Base-by-base conservation (phyloP, 2,888 invertebrate genomes). In the Diarsia mendica region DNA sequence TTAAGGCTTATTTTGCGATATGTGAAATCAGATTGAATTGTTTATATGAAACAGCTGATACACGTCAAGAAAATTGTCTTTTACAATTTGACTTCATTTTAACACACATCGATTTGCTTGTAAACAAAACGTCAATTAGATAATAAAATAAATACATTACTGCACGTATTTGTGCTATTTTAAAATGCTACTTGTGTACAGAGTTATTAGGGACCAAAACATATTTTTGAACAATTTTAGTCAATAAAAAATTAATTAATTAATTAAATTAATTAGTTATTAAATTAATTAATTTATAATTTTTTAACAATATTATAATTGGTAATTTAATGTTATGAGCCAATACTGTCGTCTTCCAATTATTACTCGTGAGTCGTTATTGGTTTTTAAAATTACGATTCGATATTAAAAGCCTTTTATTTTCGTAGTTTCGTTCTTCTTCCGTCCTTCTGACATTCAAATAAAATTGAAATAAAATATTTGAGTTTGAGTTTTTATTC, bases 71-170 rank as follows among this genome's bases (percentile, higher is more conserved):
- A 75, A 75, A 61, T 61, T 46, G n/a, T 23, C 33, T 63, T 46
- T 77, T 49, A 9, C 13, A 63, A n/a, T n/a, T 44, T 44, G 33
- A 55, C 51, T 67, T 18, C 9, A 20, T 53, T 53, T 28, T n/a
- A 39, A 72, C 44, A 48, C 0, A 13, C 66, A 61, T 82, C 53
- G 11, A 65, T 18, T 8, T 77, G 18, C 44, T 23, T 60, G 58
- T 60, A 49, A 71, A 83, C 53, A 77, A 44, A 23, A 53, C 11
- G 51, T 64, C 67, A 61, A 60, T 70, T 63, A 67, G n/a, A 63
- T 33, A 49, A 39, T 18, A 44, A 80, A 78, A 70, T 76, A 70
- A 66, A 70, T 82, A n/a, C 51, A 48, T 70, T 67, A 28, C 33
- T 6, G 3, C 39, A 9, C 48, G 44, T 3, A 63, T 51, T 58